Conservation (phyloP, 2,113 vertebrate species). For the Hyla sarda region DNA sequence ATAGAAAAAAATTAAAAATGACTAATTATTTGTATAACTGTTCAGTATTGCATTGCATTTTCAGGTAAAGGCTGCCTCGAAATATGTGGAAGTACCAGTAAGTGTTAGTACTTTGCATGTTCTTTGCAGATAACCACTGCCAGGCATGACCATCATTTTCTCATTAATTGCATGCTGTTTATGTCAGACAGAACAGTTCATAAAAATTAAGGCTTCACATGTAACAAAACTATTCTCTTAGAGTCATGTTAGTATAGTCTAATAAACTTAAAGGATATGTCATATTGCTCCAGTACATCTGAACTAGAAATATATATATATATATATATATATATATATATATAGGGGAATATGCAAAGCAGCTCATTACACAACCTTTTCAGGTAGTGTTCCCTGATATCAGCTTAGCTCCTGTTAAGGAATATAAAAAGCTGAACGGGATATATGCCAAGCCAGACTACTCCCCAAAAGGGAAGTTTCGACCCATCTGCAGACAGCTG, state of each 20-base stretch:
- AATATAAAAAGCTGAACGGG: too few relatives aligned
- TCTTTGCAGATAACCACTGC: slow-evolving; percentile 53
- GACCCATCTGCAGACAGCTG: too few relatives aligned
- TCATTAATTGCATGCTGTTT: background rate
- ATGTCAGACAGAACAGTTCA: background rate
- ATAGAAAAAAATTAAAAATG: background rate
- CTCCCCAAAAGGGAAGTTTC: too few relatives aligned
- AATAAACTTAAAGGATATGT: background rate
- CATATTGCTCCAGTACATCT: too few relatives aligned
- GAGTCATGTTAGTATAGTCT: background rate
- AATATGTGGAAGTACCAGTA: slow-evolving; percentile 96
- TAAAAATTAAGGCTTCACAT: background rate
- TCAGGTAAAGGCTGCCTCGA: slow-evolving; percentile 95
- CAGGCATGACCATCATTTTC: background rate
- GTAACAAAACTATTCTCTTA: background rate
- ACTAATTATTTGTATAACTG: slow-evolving; percentile 19
- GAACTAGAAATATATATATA: too few relatives aligned
- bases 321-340: too few relatives aligned
- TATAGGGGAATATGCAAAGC: too few relatives aligned
- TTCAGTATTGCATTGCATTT: slow-evolving; percentile 66
- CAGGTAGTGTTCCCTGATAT: too few relatives aligned
- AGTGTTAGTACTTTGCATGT: slow-evolving; percentile 71
- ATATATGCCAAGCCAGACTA: too few relatives aligned
- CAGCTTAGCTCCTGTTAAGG: too few relatives aligned
- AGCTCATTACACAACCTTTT: too few relatives aligned